phyloP scores from a whole-genome alignment of 2,113 vertebrate genomes.

The Phylloscopus trochiloides region DNA sequence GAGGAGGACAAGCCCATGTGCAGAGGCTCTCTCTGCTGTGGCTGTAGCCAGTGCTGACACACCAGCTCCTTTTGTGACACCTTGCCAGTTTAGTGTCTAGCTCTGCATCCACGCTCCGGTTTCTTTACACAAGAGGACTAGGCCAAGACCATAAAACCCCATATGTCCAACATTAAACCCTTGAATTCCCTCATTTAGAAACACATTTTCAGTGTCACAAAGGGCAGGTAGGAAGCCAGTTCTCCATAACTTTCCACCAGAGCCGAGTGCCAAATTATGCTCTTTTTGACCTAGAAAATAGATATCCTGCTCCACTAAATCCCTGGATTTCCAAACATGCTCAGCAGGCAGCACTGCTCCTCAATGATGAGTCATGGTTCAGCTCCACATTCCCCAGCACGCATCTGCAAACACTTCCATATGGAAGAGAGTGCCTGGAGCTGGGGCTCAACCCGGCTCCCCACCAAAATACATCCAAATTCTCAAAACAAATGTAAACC shows the following conservation, averaged over 20 bases:
- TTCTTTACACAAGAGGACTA: background rate
- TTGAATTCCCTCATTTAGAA: background rate
- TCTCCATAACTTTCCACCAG: background rate
- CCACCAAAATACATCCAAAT: background rate
- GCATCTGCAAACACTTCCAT: background rate
- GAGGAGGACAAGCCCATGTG: fast-evolving
- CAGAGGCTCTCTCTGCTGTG: background rate
- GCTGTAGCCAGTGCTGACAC: background rate
- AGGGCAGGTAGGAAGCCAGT: background rate
- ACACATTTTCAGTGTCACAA: background rate
- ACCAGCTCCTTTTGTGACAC: background rate
- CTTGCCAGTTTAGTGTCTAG: background rate
- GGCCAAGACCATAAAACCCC: background rate
- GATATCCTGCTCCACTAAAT: background rate
- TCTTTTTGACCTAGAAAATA: background rate
- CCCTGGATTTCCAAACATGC: background rate
- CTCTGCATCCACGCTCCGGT: background rate
- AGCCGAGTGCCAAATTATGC: background rate
- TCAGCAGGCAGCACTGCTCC: background rate
- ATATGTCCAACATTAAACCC: background rate
- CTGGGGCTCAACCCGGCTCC: background rate
- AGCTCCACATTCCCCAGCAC: background rate
- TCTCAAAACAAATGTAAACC: background rate
- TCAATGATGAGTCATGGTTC: background rate
- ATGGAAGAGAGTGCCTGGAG: background rate